Percentiles rank a stretch among this genome's conserved stretches.
These are phyloP conservation scores for Bambusicola thoracicus DNA, from an alignment of 2,113 vertebrate species.

Conservation along the genomic window DNA sequence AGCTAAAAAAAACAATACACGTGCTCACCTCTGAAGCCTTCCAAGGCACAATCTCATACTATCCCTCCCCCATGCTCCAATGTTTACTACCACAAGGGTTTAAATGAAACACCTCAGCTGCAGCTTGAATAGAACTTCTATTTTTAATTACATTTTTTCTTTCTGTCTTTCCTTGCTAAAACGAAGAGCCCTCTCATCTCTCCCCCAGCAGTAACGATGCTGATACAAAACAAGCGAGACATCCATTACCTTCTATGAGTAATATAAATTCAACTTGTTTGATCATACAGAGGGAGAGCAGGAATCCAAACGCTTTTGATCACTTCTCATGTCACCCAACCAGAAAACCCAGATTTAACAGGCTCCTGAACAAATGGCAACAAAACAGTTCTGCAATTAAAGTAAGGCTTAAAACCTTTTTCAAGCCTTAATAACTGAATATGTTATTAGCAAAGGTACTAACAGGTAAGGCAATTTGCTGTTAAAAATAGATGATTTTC, in stretches of 20 bases:
- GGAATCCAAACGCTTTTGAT: slow-evolving; percentile 15
- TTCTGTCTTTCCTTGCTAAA: neutral
- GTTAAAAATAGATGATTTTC: slow-evolving; percentile 56
- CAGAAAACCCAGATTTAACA: neutral
- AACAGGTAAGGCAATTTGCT: slow-evolving; percentile 15
- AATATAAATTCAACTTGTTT: slow-evolving; percentile 12
- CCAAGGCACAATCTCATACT: neutral
- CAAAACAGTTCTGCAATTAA: neutral
- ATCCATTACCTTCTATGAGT: neutral
- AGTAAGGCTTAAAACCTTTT: neutral
- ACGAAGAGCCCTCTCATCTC: neutral
- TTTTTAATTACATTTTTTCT: neutral
- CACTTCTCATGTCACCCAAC: neutral
- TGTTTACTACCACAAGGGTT: neutral
- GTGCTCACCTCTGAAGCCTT: neutral
- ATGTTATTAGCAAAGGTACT: neutral
- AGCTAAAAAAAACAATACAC: neutral
- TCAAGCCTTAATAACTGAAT: slow-evolving; percentile 6
- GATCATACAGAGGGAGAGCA: neutral
- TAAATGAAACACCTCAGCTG: neutral
- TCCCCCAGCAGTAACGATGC: neutral
- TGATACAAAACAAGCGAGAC: neutral
- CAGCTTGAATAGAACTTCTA: neutral
- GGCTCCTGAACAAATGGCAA: neutral
- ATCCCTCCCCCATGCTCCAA: neutral